These are phyloP conservation scores for Pyralis farinalis DNA, from an alignment of 2,888 invertebrate species.

Conservation along the genomic window DNA sequence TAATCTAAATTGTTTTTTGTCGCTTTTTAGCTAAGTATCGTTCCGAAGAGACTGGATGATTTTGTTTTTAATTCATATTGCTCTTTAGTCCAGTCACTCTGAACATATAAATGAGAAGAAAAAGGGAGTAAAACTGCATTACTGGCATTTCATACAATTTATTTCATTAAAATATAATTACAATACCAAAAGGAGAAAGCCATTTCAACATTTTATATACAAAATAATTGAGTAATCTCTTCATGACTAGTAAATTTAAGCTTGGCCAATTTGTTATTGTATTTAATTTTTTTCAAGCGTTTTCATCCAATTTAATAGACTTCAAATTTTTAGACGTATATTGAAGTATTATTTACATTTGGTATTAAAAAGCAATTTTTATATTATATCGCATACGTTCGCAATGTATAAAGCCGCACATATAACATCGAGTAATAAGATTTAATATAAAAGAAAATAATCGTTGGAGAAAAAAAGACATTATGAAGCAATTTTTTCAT, in stretches of 20 bases:
- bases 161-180: constrained; percentile 63
- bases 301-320: background rate
- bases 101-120: too few species aligned
- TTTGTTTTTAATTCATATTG: too few species aligned
- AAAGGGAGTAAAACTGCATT: constrained; percentile 17
- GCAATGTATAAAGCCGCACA: constrained; percentile 56
- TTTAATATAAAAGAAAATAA: constrained; percentile 24
- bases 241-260: constrained; percentile 67
- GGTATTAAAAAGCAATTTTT: constrained; percentile 43
- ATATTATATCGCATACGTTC: constrained; percentile 43
- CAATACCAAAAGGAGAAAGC: constrained; percentile 50
- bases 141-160: constrained; percentile 48
- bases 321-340: constrained; percentile 27
- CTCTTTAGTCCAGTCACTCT: too few species aligned
- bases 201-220: constrained; percentile 68
- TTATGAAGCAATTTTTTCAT: constrained; percentile 16
- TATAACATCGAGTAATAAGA: constrained; percentile 36
- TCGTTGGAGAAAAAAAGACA: constrained; percentile 19
- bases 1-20: too few species aligned
- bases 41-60: too few species aligned
- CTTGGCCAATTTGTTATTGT: constrained; percentile 49
- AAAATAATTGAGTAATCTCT: constrained; percentile 66
- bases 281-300: constrained; percentile 3
- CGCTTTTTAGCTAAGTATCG: too few species aligned
- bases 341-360: constrained; percentile 48